Base-by-base conservation (phyloP, 53 echinoderm and acorn worm genomes). In the Mesocentrotus franciscanus region DNA sequence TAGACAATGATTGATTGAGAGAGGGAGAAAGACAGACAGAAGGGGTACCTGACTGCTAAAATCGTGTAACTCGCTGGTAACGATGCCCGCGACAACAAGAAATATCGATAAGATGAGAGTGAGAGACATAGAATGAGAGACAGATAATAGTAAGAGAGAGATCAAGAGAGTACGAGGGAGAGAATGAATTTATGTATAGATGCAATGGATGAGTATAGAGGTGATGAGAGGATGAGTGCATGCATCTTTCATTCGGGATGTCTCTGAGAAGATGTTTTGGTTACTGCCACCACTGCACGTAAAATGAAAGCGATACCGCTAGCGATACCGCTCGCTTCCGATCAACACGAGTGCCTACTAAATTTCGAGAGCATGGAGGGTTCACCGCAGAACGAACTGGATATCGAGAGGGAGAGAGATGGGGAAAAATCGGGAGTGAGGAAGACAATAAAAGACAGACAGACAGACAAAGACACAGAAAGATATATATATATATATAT, bases 251-350 rank as follows among this genome's bases (percentile, higher is more conserved):
- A 84, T 18, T 20, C 6, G 49, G 49, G 15, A 49, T 49, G 22
- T 84, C 84, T 42, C 49, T 5, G 49, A 24, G 84, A 18, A 20
- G 84, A 84, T 84, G 84, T 49, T 84, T 84, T 10, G 84, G 84
- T 49, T 84, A 84, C 49, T 6, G 7, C 17, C 84, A 36, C 39
- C 84, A 84, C 84, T 39, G 84, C 84, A 84, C 84, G 49, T 84
- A 84, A 84, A 84, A 49, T 84, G 84, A 84, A 84, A 84, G 49
- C 84, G 84, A 84, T 84, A 74, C n/a, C n/a, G n/a, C n/a, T n/a
- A n/a, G n/a, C n/a, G n/a, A n/a, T 61, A 75, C 75, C 42, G 15
- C 22, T 42, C 24, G 84, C 84, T 84, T 84, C 36, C 84, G 36
- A 24, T 49, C 17, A 8, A 4, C 16, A 8, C 84, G 42, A 79